phyloP scores from a whole-genome alignment of 2,113 vertebrate genomes.

The Passer domesticus region DNA sequence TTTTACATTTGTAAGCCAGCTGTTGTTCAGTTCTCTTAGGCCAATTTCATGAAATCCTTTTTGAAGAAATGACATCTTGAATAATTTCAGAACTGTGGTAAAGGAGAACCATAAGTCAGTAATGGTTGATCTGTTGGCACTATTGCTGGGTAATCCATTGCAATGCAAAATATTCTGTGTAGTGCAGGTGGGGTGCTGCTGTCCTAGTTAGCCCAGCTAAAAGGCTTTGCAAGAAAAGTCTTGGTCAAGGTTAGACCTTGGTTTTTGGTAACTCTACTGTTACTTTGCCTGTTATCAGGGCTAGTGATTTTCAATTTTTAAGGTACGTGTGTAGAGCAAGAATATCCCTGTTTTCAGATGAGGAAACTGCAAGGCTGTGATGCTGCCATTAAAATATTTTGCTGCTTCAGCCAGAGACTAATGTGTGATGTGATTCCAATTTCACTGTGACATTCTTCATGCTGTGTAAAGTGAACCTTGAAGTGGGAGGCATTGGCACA shows the following conservation, averaged over 20 bases:
- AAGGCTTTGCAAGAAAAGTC: not conserved
- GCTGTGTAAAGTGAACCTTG: not conserved
- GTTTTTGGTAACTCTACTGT: not conserved
- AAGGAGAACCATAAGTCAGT: not conserved
- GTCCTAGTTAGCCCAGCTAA: not conserved
- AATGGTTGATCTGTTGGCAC: not conserved
- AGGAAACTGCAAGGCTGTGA: not conserved
- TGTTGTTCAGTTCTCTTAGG: not conserved
- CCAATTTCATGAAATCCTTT: not conserved
- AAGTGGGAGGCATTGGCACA: not conserved
- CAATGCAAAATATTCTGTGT: not conserved
- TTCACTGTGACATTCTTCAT: not conserved
- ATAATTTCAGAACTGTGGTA: not conserved
- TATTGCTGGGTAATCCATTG: not conserved
- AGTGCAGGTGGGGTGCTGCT: not conserved
- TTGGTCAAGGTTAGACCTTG: not conserved
- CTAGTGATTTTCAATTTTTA: not conserved
- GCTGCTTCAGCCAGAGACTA: not conserved
- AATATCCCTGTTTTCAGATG: not conserved
- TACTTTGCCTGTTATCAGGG: not conserved
- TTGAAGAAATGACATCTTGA: not conserved
- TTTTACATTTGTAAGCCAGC: slow-evolving; percentile 19
- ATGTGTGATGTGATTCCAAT: not conserved
- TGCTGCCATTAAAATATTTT: not conserved
- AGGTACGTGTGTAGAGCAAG: not conserved